Evolutionary conservation across 35 echinoderm and acorn worm species (phyloP).

Genomic region (Strongylocentrotus purpuratus): DNA sequence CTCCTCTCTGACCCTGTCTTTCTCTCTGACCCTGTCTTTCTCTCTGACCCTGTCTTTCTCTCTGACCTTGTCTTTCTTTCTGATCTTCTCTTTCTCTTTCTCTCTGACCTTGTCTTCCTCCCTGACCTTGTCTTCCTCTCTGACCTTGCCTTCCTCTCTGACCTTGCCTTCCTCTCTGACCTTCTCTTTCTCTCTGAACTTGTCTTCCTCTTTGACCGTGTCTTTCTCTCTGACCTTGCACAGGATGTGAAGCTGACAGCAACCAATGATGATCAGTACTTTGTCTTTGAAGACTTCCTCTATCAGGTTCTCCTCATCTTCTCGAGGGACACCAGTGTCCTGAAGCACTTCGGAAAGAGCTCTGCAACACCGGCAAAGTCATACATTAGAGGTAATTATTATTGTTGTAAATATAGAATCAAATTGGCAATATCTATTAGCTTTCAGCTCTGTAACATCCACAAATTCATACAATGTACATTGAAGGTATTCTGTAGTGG

Average conservation of each 20-base stretch:
- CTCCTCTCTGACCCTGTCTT: too few relatives aligned
- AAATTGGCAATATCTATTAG: not conserved
- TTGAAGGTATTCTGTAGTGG: too few relatives aligned
- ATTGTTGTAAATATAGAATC: not conserved
- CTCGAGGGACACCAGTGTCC: constrained; percentile 85
- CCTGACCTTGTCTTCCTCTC: too few relatives aligned
- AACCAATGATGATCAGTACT: constrained; percentile 98
- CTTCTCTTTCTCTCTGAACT: not conserved
- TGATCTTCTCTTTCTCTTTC: too few relatives aligned
- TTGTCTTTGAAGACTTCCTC: constrained; percentile 98
- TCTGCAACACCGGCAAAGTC: constrained; percentile 95
- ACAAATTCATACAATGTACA: too few relatives aligned
- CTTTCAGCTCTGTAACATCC: too few relatives aligned
- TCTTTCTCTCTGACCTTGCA: not conserved
- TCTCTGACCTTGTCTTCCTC: too few relatives aligned
- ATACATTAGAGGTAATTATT: constrained; percentile 85
- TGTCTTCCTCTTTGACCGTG: not conserved
- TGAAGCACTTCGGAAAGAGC: constrained; percentile 90
- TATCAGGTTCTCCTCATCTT: constrained; percentile 94
- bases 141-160: too few relatives aligned
- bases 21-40: too few relatives aligned
- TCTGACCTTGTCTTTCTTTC: not conserved
- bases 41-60: too few relatives aligned
- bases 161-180: not conserved
- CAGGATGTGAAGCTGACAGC: constrained; percentile 98